Percentiles rank a stretch among this genome's conserved stretches.
Evolutionary conservation across 1,140 invertebrate genomes (phyloP).

Genomic region (Zaprionus gabonicus): DNA sequence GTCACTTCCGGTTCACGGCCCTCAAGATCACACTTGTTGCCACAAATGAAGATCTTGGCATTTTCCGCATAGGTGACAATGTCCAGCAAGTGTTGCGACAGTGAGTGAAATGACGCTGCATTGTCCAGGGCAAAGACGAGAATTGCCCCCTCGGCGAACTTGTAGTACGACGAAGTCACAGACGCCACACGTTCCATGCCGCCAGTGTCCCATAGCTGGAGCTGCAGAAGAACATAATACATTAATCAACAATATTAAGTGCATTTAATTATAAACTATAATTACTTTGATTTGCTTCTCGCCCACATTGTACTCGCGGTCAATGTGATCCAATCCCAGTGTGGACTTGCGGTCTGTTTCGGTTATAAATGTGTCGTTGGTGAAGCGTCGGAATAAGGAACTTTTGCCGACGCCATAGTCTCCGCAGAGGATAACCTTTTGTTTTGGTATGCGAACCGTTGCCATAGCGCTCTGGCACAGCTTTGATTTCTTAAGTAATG

Average conservation of each 20-base stretch:
- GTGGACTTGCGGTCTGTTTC: constrained; percentile 94
- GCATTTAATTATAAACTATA: neutral
- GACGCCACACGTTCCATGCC: constrained; percentile 97
- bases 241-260: neutral
- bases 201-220: constrained; percentile 97
- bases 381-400: constrained; percentile 95
- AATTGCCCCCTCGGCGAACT: constrained; percentile 96
- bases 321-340: constrained; percentile 95
- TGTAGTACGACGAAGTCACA: constrained; percentile 97
- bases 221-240: constrained; percentile 85
- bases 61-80: constrained; percentile 96
- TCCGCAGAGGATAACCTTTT: constrained; percentile 97
- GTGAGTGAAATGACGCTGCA: constrained; percentile 94
- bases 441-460: constrained; percentile 92
- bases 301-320: constrained; percentile 90
- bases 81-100: constrained; percentile 95
- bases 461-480: constrained; percentile 87
- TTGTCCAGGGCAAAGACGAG: constrained; percentile 96
- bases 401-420: constrained; percentile 98
- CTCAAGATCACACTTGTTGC: constrained; percentile 94
- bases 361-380: constrained; percentile 93
- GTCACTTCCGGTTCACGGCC: constrained; percentile 89
- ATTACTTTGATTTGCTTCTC: constrained; percentile 91
- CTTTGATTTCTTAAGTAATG: constrained; percentile 31
- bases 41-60: constrained; percentile 96